Evolutionary conservation across 1,140 invertebrate genomes (phyloP), one percentile per base, ranked within the genome.

Genomic region (Thaumetopoea pityocampa): DNA sequence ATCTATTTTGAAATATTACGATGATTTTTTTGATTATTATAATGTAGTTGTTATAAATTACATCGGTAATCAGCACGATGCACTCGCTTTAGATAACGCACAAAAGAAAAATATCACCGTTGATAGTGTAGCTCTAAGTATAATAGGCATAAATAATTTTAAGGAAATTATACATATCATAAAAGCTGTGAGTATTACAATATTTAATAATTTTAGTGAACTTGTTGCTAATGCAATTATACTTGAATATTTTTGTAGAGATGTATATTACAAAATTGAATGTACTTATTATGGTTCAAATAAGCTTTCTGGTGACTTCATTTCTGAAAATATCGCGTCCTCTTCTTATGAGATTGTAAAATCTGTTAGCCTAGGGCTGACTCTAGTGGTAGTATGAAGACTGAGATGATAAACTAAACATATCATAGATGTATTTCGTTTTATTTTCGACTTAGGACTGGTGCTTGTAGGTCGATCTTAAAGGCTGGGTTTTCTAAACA

Each of bases 201-300:
- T 81, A 84, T 83, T 61, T 79, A 67, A 59, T 84, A 66, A 78
- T 71, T 76, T 71, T 67, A 77, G 78, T 72, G 62, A 66, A 73
- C 69, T 77, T 62, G 69, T 79, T 78, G 68, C 67, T 67, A 53
- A 78, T 64, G 74, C 68, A 70, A 76, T 77, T 70, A 72, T 78
- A 83, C 68, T 57, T 81, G 73, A 81, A 84, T 84, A 84, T 84
- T 84, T 84, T 84, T 84, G 77, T 84, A 84, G 77, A 69, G 67
- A 80, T 69, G 72, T 83, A 67, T 84, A 72, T 74, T 76, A 73
- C 37, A 58, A 71, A 63, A 76, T 68, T 73, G 67, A 50, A 67
- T 69, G 55, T 76, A 71, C 60, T 70, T 59, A 50, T 54, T 51
- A 64, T 63, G 48, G 67, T 76, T 71, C 65, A 51, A 60, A 67